Conservation (phyloP, 92 coral and sea anemone species). For the Chrysogorgia sp. region DNA sequence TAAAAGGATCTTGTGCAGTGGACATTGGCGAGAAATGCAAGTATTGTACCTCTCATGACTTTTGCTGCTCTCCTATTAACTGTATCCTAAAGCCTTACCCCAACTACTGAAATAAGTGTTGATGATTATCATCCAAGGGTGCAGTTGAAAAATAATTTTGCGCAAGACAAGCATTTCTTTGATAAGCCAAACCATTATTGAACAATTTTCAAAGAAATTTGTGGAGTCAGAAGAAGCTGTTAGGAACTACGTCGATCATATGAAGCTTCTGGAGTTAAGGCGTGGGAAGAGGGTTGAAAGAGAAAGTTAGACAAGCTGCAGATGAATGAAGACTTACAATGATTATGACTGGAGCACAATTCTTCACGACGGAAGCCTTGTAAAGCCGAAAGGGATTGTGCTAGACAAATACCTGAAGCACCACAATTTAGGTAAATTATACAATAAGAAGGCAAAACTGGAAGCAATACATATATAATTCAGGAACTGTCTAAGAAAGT, state of each 20-base stretch:
- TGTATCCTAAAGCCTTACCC: constrained; percentile 69
- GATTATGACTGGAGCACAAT: constrained; percentile 56
- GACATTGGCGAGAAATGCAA: constrained; percentile 45
- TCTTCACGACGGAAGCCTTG: constrained; percentile 43
- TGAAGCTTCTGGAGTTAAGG: constrained; percentile 56
- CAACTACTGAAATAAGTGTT: constrained; percentile 50
- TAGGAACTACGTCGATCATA: constrained; percentile 53
- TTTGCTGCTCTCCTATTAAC: constrained; percentile 56
- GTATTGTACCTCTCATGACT: constrained; percentile 43
- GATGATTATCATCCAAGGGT: constrained; percentile 67
- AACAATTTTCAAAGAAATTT: constrained; percentile 56
- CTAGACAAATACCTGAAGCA: constrained; percentile 65
- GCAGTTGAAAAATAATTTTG: constrained; percentile 40
- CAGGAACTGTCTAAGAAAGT: too few relatives aligned
- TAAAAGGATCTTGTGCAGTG: constrained; percentile 59
- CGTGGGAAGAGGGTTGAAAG: constrained; percentile 58
- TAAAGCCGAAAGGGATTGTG: constrained; percentile 55
- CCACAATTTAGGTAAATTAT: constrained; percentile 56
- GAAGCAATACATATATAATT: too few relatives aligned
- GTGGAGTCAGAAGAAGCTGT: constrained; percentile 57
- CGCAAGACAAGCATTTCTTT: constrained; percentile 36
- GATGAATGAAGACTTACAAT: constrained; percentile 33
- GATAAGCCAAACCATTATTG: constrained; percentile 44
- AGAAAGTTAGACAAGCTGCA: constrained; percentile 51
- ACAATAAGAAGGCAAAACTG: too few relatives aligned